A percentile compares a stretch with the other conserved stretches of the same genome.
Conservation (phyloP, 2,888 invertebrate species). For the Creontiades dilutus region DNA sequence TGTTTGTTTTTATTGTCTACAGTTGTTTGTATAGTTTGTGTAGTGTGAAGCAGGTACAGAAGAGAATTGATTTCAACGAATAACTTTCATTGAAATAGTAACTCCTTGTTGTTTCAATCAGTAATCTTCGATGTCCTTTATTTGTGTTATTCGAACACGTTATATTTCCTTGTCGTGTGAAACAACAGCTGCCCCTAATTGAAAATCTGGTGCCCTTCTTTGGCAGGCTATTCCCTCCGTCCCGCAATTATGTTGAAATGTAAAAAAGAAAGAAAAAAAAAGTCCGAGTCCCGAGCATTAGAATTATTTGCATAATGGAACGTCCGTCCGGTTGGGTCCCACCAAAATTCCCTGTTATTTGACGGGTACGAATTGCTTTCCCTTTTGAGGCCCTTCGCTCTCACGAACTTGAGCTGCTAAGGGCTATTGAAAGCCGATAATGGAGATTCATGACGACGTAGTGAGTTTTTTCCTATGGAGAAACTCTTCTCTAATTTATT, state of each 20-base stretch:
- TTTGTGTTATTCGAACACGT: no score
- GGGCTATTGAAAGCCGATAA: conserved; percentile 43
- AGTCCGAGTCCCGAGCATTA: background rate
- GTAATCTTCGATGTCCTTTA: no score
- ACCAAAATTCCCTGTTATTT: conserved; percentile 29
- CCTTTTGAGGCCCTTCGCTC: background rate
- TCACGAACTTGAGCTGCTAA: background rate
- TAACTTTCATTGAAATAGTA: no score
- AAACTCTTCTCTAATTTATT: conserved; percentile 45
- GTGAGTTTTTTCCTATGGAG: background rate
- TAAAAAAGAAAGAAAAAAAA: background rate
- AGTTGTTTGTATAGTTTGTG: no score
- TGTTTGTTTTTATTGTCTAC: no score
- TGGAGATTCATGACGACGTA: conserved; percentile 42
- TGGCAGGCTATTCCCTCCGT: no score
- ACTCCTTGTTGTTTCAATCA: no score
- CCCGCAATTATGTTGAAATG: background rate
- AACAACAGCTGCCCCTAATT: conserved; percentile 32
- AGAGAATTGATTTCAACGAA: no score
- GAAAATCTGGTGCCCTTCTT: conserved; percentile 40
- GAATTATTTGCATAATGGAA: conserved; percentile 47
- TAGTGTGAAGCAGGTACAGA: no score
- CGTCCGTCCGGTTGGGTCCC: background rate
- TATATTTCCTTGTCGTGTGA: background rate
- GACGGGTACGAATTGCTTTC: conserved; percentile 24